Percentiles rank a stretch among this genome's conserved stretches.
Conservation (phyloP, 1,140 invertebrate genomes). For the Drosophila eugracilis region DNA sequence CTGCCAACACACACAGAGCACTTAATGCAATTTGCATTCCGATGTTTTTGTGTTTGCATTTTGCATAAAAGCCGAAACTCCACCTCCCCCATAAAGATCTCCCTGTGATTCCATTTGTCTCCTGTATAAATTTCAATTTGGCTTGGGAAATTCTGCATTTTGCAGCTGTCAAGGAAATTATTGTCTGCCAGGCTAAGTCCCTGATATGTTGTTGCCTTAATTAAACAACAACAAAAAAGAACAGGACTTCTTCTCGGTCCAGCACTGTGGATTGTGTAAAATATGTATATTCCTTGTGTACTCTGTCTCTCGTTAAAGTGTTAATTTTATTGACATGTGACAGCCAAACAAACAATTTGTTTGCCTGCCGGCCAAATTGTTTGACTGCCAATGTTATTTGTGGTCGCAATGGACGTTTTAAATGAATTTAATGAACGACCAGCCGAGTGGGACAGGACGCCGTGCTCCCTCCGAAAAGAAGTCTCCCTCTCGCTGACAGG, state of each 20-base stretch:
- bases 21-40: constrained; percentile 75
- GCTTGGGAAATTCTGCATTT: constrained; percentile 69
- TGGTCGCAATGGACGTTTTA: constrained; percentile 67
- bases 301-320: constrained; percentile 55
- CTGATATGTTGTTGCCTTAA: constrained; percentile 67
- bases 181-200: constrained; percentile 46
- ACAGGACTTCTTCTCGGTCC: constrained; percentile 22
- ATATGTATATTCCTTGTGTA: constrained; percentile 18
- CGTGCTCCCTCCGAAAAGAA: neutral
- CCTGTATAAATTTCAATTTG: constrained; percentile 76
- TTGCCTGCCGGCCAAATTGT: constrained; percentile 62
- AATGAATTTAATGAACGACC: constrained; percentile 68
- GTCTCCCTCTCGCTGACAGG: constrained; percentile 30
- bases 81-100: constrained; percentile 6
- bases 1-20: constrained; percentile 32
- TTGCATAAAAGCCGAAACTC: constrained; percentile 48
- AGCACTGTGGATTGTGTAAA: constrained; percentile 26
- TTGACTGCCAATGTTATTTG: constrained; percentile 49
- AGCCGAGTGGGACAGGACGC: neutral
- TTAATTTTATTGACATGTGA: constrained; percentile 83
- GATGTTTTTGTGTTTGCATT: constrained; percentile 45
- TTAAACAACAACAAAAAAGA: constrained; percentile 59
- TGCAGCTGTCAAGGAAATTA: constrained; percentile 78
- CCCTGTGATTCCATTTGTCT: neutral
- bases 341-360: constrained; percentile 69